These are phyloP conservation scores for Hydropsyche betteni DNA, from an alignment of 2,888 invertebrate genomes.

Conservation along the genomic window DNA sequence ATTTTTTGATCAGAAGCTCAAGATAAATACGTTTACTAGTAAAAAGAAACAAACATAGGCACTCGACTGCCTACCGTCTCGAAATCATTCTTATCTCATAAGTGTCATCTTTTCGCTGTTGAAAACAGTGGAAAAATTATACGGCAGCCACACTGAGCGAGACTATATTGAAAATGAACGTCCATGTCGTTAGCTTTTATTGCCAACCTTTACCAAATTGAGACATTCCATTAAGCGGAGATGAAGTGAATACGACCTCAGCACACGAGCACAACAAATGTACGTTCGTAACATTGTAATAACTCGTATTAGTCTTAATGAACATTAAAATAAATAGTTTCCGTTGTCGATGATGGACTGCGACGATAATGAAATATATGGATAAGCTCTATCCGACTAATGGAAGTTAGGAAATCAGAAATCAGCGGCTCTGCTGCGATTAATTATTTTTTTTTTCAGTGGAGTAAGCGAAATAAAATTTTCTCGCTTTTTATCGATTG, in stretches of 20 bases:
- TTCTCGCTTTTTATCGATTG: not conserved
- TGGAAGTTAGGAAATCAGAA: conserved; percentile 10
- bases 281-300: conserved; percentile 7
- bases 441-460: conserved; percentile 20
- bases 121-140: conserved; percentile 2
- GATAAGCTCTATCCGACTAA: conserved; percentile 4
- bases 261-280: not conserved
- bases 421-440: conserved; percentile 8
- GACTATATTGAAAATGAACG: conserved; percentile 26
- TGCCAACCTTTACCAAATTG: conserved; percentile 34
- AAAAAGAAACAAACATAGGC: not conserved
- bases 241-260: not conserved
- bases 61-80: conserved; percentile 5
- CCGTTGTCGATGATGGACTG: conserved; percentile 23
- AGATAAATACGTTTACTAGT: conserved; percentile 10
- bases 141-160: not conserved
- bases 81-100: conserved; percentile 3
- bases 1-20: not conserved
- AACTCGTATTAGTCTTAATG: conserved; percentile 15
- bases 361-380: conserved; percentile 6
- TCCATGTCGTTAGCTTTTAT: conserved; percentile 35
- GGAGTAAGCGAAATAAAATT: not conserved
- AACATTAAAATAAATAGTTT: conserved; percentile 25
- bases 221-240: conserved; percentile 34
- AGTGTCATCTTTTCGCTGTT: conserved; percentile 12